phyloP scores from a whole-genome alignment of 2,797 vertebrate genomes.

The Ibycter americanus region DNA sequence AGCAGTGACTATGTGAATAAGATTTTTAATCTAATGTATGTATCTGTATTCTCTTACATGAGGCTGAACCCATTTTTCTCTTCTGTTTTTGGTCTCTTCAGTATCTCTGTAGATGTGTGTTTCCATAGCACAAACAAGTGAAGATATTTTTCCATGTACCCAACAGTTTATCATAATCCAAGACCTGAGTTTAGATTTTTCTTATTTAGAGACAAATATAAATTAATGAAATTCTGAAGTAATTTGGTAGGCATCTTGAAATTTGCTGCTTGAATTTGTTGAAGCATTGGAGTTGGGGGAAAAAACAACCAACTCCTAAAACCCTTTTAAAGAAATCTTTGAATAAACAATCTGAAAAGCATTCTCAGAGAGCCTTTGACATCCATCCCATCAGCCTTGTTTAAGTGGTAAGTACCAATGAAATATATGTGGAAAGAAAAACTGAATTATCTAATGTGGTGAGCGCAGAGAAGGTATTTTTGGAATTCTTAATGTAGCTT shows the following conservation, averaged over 20 bases:
- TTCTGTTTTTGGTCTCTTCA: background rate
- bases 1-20: background rate
- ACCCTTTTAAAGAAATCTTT: background rate
- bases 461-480: slow-evolving; percentile 53
- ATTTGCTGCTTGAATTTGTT: background rate
- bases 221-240: background rate
- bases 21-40: background rate
- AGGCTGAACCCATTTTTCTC: background rate
- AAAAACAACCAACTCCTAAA: background rate
- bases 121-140: background rate
- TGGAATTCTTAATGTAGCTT: slow-evolving; percentile 64
- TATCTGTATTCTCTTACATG: background rate
- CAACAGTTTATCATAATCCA: background rate
- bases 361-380: background rate
- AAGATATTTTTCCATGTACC: background rate
- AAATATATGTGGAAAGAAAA: slow-evolving; percentile 20
- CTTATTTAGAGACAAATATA: background rate
- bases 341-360: slow-evolving; percentile 24
- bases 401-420: slow-evolving; percentile 35
- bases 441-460: slow-evolving; percentile 30
- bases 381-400: slow-evolving; percentile 40
- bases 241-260: background rate
- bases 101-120: background rate
- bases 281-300: background rate
- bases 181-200: background rate